Base-by-base conservation (phyloP, 2,888 invertebrate genomes). In the Pantelozetes paolii region DNA sequence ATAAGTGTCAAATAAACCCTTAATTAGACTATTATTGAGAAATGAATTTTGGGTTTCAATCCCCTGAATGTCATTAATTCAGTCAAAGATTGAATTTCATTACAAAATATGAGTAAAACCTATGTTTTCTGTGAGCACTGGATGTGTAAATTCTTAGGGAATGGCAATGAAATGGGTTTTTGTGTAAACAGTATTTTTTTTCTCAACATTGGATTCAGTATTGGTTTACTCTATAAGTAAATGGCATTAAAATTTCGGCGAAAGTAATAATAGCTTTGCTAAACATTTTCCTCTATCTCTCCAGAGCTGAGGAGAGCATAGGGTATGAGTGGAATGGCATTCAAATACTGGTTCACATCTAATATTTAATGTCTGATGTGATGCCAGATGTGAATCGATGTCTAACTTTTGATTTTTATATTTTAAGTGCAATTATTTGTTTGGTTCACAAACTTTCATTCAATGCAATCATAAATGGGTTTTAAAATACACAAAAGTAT, bases 311-410 rank as follows among this genome's bases (percentile, higher is more conserved):
- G n/a, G n/a, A 45, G 45, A 2, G 45, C 2, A 13, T 13, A 45
- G 15, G 15, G n/a, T 18, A 45, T n/a, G 5, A 20, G 20, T 8
- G 50, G 20, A 50, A 50, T 50, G 50, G 50, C n/a, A 50, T 50
- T 20, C 20, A 20, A 50, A n/a, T 20, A 50, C 20, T 5, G 50
- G 50, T 50, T 3, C 50, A 50, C n/a, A n/a, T n/a, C n/a, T 50
- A 50, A 50, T 50, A 50, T 45, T 45, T 45, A 45, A 45, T 45
- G 45, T 45, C 45, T 50, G 50, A 50, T 50, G 50, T 15, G 50
- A 50, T 50, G 50, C 50, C 50, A 50, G 50, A 50, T 50, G 50
- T 50, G 50, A 50, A 50, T 50, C 50, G 50, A 50, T 50, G 50
- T 50, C 50, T 50, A 50, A 50, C 8, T 20, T 50, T 50, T 50